Evolutionary conservation across 2,113 vertebrate species (phyloP).

Genomic region (Pseudorhombus dupliciocellatus): DNA sequence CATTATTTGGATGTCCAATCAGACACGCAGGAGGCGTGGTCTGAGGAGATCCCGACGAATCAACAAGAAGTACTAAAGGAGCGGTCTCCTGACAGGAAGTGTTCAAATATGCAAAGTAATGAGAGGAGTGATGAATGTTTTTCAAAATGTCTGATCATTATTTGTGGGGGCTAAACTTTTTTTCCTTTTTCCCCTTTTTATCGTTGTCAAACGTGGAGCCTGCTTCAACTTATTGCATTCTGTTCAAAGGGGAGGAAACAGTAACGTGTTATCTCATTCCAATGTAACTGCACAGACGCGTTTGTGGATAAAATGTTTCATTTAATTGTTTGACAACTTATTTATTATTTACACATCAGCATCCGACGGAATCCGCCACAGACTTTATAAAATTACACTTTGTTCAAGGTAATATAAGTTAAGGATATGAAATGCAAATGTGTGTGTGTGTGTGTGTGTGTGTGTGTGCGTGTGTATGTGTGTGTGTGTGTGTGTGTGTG

Average conservation of each 20-base stretch:
- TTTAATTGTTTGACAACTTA: slow-evolving; percentile 80
- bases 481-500: neutral
- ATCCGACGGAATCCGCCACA: slow-evolving; percentile 63
- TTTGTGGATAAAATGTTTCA: slow-evolving; percentile 74
- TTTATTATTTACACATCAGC: slow-evolving; percentile 80
- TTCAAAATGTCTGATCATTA: too few species aligned
- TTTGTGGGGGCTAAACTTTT: too few species aligned
- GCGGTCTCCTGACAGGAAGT: neutral
- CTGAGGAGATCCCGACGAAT: slow-evolving; percentile 77
- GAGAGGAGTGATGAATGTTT: slow-evolving; percentile 19
- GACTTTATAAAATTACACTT: slow-evolving; percentile 66
- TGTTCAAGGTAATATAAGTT: slow-evolving; percentile 75
- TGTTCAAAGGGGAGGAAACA: too few species aligned
- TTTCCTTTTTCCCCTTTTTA: too few species aligned
- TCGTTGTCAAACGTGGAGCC: too few species aligned
- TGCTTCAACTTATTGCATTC: too few species aligned
- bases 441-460: slow-evolving; percentile 43
- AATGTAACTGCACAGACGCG: slow-evolving; percentile 1
- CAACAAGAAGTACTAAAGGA: slow-evolving; percentile 65
- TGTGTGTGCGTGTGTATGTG: slow-evolving; percentile 46
- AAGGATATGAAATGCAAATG: slow-evolving; percentile 61
- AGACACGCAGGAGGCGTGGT: slow-evolving; percentile 61
- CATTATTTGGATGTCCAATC: slow-evolving; percentile 84
- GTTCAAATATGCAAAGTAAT: slow-evolving; percentile 51
- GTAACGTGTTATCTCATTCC: neutral